Evolutionary conservation across 92 coral and sea anemone genomes (phyloP), one percentile per base, ranked within the genome.

Genomic region (Pocillopora grandis): DNA sequence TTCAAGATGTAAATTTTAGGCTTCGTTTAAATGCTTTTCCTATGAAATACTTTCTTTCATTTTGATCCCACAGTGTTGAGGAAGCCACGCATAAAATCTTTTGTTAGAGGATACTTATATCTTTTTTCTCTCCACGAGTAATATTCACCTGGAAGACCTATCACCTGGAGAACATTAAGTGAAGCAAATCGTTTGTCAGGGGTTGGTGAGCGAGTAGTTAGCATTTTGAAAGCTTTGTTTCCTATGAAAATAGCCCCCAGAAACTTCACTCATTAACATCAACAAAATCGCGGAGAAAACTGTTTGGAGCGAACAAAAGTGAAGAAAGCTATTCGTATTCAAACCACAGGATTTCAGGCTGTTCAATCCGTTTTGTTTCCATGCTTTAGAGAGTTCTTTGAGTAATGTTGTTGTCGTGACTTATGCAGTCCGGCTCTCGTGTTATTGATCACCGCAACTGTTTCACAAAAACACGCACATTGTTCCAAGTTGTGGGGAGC

Each of bases 401-500:
- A 62, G 64, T 72, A 35, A 11, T 52, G 58, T 82, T 2, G 80
- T 58, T 83, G 55, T 83, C 86, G 86, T 83, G 86, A 83, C 86
- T 83, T 68, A 52, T 73, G 66, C 80, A 36, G 31, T 21, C 62
- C 63, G 48, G 48, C 72, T 83, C 64, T 61, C 80, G 65, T 83
- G 86, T 83, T 83, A 71, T 62, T 73, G 79, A 83, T 83, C 63
- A 42, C 64, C 63, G 79, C 79, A 31, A 83, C 86, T 73, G 86
- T 73, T 62, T 23, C 73, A 59, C 68, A 61, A 83, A 73, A 83
- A 83, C 86, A 83, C 86, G 64, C 79, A 74, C 66, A 83, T 83
- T 83, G 86, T 83, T 83, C 80, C 62, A 83, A 83, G 72, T 83
- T 62, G 86, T 83, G 37, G 86, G 86, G 86, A 83, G 86, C 80